Evolutionary conservation across 2,797 vertebrate species (phyloP).

Genomic region (Gambusia yucatana): DNA sequence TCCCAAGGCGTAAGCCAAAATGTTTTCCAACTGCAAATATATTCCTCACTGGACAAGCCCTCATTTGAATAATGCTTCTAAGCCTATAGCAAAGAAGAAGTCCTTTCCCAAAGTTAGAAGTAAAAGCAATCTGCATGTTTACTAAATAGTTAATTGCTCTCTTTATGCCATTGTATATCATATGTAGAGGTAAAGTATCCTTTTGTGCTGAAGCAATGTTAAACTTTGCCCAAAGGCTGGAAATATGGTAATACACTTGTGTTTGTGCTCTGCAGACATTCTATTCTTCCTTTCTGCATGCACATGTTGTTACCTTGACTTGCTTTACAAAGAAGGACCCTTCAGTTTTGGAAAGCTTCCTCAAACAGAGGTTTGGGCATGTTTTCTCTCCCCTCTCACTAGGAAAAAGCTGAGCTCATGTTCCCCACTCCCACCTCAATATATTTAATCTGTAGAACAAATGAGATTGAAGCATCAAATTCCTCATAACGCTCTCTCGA

Average conservation of each 20-base stretch:
- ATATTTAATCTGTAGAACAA: constrained; percentile 41
- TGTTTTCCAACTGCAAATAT: constrained; percentile 79
- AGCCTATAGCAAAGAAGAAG: constrained; percentile 58
- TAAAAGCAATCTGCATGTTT: constrained; percentile 53
- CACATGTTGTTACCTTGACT: constrained; percentile 16
- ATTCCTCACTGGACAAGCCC: constrained; percentile 76
- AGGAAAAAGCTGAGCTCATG: constrained; percentile 20
- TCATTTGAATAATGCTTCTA: constrained; percentile 75
- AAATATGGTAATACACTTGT: constrained; percentile 28
- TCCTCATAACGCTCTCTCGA: constrained; percentile 31
- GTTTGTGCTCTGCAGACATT: neutral
- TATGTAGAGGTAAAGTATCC: constrained; percentile 31
- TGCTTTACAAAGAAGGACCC: constrained; percentile 20
- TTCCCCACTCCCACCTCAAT: constrained; percentile 6
- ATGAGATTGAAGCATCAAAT: constrained; percentile 32
- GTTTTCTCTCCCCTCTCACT: constrained; percentile 33
- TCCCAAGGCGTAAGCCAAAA: constrained; percentile 80
- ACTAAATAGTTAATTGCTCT: constrained; percentile 34
- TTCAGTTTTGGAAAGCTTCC: constrained; percentile 21
- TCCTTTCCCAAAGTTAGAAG: constrained; percentile 65
- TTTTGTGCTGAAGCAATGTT: constrained; percentile 40
- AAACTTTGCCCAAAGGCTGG: constrained; percentile 49
- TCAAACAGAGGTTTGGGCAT: constrained; percentile 41
- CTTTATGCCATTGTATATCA: constrained; percentile 44
- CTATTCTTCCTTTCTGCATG: neutral